These are phyloP conservation scores for Noturus placidus DNA, from an alignment of 2,113 vertebrate genomes.

Conservation along the genomic window DNA sequence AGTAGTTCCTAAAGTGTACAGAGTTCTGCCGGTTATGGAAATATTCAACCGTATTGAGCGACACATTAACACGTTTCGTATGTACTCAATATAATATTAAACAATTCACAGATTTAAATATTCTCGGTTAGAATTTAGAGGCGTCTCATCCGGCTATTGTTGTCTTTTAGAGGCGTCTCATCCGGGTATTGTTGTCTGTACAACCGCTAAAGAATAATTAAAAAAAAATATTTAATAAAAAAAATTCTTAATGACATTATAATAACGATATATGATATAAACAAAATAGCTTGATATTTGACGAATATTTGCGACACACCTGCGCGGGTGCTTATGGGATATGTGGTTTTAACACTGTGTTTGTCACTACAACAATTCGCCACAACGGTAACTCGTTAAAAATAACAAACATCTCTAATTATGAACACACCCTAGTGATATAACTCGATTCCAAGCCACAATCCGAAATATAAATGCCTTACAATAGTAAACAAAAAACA, in stretches of 20 bases:
- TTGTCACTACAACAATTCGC: background rate
- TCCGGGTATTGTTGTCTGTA: background rate
- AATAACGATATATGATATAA: background rate
- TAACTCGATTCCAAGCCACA: background rate
- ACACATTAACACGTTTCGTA: background rate
- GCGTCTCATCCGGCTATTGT: background rate
- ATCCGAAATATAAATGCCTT: background rate
- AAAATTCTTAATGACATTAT: no score
- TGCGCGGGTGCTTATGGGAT: conserved; percentile 48
- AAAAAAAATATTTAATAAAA: no score
- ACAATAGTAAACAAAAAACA: background rate
- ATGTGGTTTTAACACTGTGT: background rate
- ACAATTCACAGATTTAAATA: no score
- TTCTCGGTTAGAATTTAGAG: no score
- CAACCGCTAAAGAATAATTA: no score
- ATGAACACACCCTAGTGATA: background rate
- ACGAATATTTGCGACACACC: background rate
- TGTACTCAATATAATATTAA: background rate
- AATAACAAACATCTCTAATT: background rate
- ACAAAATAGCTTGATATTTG: background rate
- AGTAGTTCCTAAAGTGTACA: background rate
- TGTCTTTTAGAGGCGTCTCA: background rate
- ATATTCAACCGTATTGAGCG: background rate
- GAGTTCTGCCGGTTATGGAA: background rate
- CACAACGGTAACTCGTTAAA: background rate